Conservation (phyloP, 2,888 invertebrate genomes). For the Pachydiplax longipennis region DNA sequence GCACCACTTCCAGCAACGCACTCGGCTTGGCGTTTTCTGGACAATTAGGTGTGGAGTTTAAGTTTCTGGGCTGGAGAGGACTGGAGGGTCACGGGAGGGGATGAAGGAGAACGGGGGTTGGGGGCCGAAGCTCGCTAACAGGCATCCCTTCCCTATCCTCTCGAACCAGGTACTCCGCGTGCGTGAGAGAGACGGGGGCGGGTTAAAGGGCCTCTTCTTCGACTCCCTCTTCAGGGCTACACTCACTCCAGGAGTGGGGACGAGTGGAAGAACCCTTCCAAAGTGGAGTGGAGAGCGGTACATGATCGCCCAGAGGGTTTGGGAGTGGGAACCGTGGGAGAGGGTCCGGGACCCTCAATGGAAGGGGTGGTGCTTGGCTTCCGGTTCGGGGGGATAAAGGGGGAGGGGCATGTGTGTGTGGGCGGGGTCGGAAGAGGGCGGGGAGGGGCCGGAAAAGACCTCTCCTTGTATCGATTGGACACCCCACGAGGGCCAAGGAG, state of each 20-base stretch:
- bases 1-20: neutral
- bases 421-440: constrained; percentile 1
- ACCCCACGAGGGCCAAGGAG: neutral
- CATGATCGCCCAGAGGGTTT: neutral
- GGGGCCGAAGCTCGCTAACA: neutral
- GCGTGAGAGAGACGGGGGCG: neutral
- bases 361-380: neutral
- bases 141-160: neutral
- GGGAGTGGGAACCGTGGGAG: neutral
- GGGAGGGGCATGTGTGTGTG: neutral
- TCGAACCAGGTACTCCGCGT: neutral
- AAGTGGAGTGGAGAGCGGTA: neutral
- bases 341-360: neutral
- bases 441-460: constrained; percentile 16
- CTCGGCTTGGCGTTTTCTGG: constrained; percentile 10
- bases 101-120: neutral
- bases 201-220: neutral
- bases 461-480: constrained; percentile 20
- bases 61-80: neutral
- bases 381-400: neutral
- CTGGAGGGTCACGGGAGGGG: neutral
- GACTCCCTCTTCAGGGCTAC: neutral
- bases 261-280: neutral
- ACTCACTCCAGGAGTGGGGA: constrained; percentile 17
- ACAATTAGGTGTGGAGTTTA: constrained; percentile 20